phyloP scores from a whole-genome alignment of 1,140 invertebrate species.

The Calliopsis andreniformis region DNA sequence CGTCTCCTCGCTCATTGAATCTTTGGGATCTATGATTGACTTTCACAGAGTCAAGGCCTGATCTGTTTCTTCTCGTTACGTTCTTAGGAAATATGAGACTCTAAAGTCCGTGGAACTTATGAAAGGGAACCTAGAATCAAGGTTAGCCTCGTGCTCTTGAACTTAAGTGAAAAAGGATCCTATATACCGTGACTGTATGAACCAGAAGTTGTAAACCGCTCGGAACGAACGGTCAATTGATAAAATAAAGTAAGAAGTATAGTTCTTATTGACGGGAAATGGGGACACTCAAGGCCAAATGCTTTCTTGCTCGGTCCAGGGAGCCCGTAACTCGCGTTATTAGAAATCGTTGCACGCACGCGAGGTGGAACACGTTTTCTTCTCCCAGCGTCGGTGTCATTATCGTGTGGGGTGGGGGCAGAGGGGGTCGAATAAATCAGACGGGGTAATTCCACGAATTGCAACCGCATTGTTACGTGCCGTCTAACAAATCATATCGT shows the following conservation, averaged over 20 bases:
- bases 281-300: background rate
- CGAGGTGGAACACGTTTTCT: conserved; percentile 8
- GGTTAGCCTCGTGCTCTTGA: too few relatives aligned
- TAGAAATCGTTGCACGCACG: conserved; percentile 17
- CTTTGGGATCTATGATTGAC: conserved; percentile 53
- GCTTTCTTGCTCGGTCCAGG: background rate
- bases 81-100: too few relatives aligned
- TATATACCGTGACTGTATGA: too few relatives aligned
- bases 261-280: background rate
- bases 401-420: background rate
- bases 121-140: too few relatives aligned
- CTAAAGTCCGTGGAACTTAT: too few relatives aligned
- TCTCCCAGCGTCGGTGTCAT: background rate
- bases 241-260: background rate
- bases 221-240: too few relatives aligned
- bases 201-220: too few relatives aligned
- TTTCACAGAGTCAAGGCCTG: too few relatives aligned
- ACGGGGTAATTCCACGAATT: conserved; percentile 35
- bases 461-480: conserved; percentile 45
- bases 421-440: conserved; percentile 28
- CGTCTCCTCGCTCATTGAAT: conserved; percentile 36
- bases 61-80: too few relatives aligned
- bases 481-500: conserved; percentile 51
- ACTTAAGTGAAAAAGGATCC: too few relatives aligned
- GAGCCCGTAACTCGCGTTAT: background rate